These are phyloP conservation scores for Ophthalmolycus amberensis DNA, from an alignment of 2,113 vertebrate genomes.

Conservation along the genomic window DNA sequence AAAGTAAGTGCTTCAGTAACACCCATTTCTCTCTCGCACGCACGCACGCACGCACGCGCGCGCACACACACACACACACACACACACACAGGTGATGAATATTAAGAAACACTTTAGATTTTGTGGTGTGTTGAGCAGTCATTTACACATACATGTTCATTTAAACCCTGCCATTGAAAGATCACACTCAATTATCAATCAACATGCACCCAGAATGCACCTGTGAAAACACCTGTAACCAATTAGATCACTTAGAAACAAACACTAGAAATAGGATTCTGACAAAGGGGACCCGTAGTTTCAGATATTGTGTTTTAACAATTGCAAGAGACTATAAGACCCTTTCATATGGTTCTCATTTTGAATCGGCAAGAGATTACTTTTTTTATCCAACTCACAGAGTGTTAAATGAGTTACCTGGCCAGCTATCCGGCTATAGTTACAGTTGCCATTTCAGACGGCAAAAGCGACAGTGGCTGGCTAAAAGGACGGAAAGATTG, in stretches of 20 bases:
- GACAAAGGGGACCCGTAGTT: neutral
- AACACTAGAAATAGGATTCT: too few relatives aligned
- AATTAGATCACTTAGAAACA: too few relatives aligned
- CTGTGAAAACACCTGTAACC: too few relatives aligned
- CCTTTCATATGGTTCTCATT: too few relatives aligned
- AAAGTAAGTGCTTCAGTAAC: constrained; percentile 22
- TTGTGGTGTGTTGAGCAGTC: neutral
- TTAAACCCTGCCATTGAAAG: too few relatives aligned
- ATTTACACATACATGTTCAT: neutral
- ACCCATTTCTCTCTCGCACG: neutral
- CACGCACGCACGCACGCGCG: neutral
- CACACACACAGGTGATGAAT: neutral
- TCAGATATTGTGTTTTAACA: neutral
- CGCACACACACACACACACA: neutral
- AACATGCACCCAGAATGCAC: too few relatives aligned
- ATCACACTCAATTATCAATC: too few relatives aligned
- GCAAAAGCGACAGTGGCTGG: neutral
- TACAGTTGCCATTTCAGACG: neutral
- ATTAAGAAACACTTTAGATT: neutral
- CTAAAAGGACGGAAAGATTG: neutral
- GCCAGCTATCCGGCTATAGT: too few relatives aligned
- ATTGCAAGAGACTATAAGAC: too few relatives aligned
- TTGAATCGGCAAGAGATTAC: too few relatives aligned
- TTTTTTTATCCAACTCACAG: too few relatives aligned
- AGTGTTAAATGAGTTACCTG: too few relatives aligned